A percentile compares a stretch with the other conserved stretches of the same genome.
Conservation (phyloP, 2,797 vertebrate genomes). For the Alfaro cultratus region DNA sequence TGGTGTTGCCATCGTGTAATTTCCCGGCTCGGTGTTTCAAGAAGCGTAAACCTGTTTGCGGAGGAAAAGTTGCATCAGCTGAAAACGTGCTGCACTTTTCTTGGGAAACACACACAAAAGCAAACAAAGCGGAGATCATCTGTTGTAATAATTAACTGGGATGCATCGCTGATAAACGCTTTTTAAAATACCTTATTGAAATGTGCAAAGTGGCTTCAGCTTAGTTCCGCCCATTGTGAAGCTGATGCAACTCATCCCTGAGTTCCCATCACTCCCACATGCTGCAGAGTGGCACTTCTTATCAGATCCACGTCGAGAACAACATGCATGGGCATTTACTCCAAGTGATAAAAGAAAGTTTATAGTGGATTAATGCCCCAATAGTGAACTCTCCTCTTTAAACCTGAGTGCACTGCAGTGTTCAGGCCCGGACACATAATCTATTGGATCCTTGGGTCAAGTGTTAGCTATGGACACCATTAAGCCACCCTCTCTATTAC, state of each 20-base stretch:
- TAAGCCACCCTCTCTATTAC: neutral
- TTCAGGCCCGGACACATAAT: neutral
- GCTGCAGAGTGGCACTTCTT: neutral
- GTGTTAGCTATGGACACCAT: neutral
- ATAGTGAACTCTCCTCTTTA: neutral
- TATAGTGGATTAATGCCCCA: neutral
- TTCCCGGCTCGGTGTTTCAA: neutral
- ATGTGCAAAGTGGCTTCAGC: neutral
- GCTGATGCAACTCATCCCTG: conserved; percentile 74
- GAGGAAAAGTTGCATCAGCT: neutral
- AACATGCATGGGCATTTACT: neutral
- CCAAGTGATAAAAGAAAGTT: neutral
- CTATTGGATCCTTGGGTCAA: neutral
- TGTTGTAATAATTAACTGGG: neutral
- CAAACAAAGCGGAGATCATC: neutral
- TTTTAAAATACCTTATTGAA: neutral
- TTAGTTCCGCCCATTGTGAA: conserved; percentile 59
- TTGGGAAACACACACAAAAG: neutral
- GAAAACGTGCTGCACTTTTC: neutral
- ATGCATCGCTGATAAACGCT: neutral
- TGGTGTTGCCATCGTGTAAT: neutral
- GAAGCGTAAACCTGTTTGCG: neutral
- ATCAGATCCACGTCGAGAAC: neutral
- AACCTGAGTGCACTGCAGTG: neutral
- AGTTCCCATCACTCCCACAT: conserved; percentile 42